A percentile compares a stretch with the other conserved stretches of the same genome.
Evolutionary conservation across 2,888 invertebrate genomes (phyloP).

Genomic region (Apotomis turbidana): DNA sequence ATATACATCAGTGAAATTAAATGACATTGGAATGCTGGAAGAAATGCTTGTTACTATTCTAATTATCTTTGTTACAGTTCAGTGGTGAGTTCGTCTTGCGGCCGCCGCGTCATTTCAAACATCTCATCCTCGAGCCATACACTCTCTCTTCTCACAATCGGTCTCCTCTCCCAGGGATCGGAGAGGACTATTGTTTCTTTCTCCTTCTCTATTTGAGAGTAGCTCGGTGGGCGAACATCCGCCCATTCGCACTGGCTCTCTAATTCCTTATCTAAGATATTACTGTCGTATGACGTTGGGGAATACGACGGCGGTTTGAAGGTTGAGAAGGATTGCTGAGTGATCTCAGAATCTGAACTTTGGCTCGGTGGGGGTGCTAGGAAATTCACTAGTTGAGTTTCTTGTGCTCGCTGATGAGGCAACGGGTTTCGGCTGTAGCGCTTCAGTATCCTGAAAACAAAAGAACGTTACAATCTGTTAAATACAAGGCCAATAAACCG

Average conservation of each 20-base stretch:
- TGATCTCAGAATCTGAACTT: conserved; percentile 70
- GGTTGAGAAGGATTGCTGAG: conserved; percentile 78
- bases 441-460: conserved; percentile 81
- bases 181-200: conserved; percentile 74
- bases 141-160: conserved; percentile 80
- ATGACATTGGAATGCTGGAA: conserved; percentile 22
- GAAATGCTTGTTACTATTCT: conserved; percentile 18
- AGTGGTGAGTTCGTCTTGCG: conserved; percentile 95
- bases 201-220: conserved; percentile 74
- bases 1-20: background rate
- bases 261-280: conserved; percentile 71
- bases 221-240: conserved; percentile 81
- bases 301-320: conserved; percentile 81
- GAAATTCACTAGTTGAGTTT: conserved; percentile 90
- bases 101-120: conserved; percentile 92
- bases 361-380: conserved; percentile 85
- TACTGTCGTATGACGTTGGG: conserved; percentile 78
- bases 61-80: conserved; percentile 84
- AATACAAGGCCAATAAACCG: too few relatives aligned
- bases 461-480: background rate
- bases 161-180: conserved; percentile 79
- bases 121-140: conserved; percentile 92
- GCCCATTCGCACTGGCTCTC: conserved; percentile 81
- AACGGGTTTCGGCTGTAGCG: conserved; percentile 85
- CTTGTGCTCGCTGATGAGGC: conserved; percentile 82